A percentile compares a stretch with the other conserved stretches of the same genome.
These are phyloP conservation scores for Melanogrammus aeglefinus DNA, from an alignment of 2,797 vertebrate species.

Conservation along the genomic window DNA sequence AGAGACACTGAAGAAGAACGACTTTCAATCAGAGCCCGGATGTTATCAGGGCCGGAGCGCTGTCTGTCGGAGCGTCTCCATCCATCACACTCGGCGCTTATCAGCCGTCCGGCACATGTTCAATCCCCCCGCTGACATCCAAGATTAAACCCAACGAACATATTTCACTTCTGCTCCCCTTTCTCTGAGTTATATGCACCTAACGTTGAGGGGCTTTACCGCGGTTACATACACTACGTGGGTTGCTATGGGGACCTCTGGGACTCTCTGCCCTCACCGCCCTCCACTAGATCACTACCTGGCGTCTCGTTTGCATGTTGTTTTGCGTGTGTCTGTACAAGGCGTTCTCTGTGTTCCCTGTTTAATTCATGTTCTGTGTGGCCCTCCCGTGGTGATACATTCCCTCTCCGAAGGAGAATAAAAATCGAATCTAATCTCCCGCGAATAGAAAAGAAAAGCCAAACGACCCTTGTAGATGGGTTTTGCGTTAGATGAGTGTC, in stretches of 20 bases:
- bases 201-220: background rate
- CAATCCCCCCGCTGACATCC: conserved; percentile 34
- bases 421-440: background rate
- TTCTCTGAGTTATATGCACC: background rate
- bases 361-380: background rate
- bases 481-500: background rate
- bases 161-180: background rate
- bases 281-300: too few species aligned
- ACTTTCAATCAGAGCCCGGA: conserved; percentile 40
- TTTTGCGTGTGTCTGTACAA: background rate
- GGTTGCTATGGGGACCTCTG: too few species aligned
- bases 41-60: conserved; percentile 39
- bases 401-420: background rate
- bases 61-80: conserved; percentile 49
- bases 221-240: too few species aligned
- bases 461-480: background rate
- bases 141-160: conserved; percentile 28
- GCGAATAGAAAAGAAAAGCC: background rate
- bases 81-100: conserved; percentile 46
- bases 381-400: background rate
- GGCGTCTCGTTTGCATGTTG: background rate
- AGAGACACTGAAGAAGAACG: conserved; percentile 43
- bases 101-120: conserved; percentile 12
- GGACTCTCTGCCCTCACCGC: too few species aligned
- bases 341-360: background rate